Base-by-base conservation (phyloP, 2,888 invertebrate species). In the Trissolcus japonicus region DNA sequence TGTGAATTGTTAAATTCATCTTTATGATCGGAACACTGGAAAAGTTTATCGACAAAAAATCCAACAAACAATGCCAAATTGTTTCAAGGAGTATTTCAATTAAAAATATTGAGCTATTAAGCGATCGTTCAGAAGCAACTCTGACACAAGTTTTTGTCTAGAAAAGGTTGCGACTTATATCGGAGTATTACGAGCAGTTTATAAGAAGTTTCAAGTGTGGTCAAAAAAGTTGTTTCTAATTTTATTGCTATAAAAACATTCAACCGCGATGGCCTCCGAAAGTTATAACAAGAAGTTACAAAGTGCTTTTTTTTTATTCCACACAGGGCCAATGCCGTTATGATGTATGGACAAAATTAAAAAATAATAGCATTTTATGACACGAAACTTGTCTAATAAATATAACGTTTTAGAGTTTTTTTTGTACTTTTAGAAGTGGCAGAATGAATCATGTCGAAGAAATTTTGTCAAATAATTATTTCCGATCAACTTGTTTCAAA, bases 211-310 rank as follows among this genome's bases (percentile, higher is more conserved):
- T 57, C 29, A 62, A 71, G 71, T 60, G 41, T 29, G 62, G 56
- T 50, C 54, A 62, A 69, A 68, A 68, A 68, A 68, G 62, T 62
- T 71, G 69, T 62, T 71, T 62, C 62, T 51, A 71, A 71, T 46
- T 50, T 57, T 62, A 71, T 71, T 62, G 69, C 69, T 16, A 41
- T 56, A 62, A 71, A 62, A 71, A 71, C 62, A 71, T 51, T 62
- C 51, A 63, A 71, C 71, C 51, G 63, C 51, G 51, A 46, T 57
- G 62, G 0, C 35, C 35, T 35, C 35, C 50, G 55, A 46, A 62
- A 71, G 56, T 71, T 71, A 61, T 35, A 35, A 35, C 35, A 35
- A 35, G 35, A 35, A 35, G 35, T 35, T 35, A 35, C 35, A 35
- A 61, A 69, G 68, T 61, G 68, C 61, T 61, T 61, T 61, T 61